A percentile compares a stretch with the other conserved stretches of the same genome.
Evolutionary conservation across 2,113 vertebrate genomes (phyloP).

Genomic region (Sminthopsis crassicaudata): DNA sequence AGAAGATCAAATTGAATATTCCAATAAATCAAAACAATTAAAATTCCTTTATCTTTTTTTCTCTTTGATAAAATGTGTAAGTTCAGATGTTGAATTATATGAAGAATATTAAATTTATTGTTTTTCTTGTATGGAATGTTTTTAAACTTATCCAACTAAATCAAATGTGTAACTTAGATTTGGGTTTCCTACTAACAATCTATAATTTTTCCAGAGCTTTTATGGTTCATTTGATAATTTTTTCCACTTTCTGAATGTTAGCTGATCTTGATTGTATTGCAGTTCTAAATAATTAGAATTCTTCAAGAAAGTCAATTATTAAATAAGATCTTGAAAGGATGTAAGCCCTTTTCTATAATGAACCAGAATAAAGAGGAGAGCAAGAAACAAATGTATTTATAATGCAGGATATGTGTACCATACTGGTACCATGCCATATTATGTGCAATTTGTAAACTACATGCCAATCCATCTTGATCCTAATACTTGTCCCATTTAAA

Average conservation of each 20-base stretch:
- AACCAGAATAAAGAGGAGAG: background rate
- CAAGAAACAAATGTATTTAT: background rate
- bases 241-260: background rate
- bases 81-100: background rate
- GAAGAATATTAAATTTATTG: background rate
- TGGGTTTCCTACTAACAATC: background rate
- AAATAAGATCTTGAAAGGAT: background rate
- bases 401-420: background rate
- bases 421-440: background rate
- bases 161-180: background rate
- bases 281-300: background rate
- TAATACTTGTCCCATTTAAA: background rate
- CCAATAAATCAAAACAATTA: background rate
- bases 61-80: background rate
- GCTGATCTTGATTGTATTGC: background rate
- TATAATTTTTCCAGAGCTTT: background rate
- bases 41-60: background rate
- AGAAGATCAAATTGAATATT: background rate
- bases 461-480: background rate
- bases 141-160: background rate
- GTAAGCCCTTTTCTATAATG: background rate
- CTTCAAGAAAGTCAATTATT: background rate
- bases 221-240: background rate
- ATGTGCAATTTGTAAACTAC: background rate
- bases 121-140: background rate